These are phyloP conservation scores for Tribolium freemani DNA, from an alignment of 2,888 invertebrate genomes.

Conservation along the genomic window DNA sequence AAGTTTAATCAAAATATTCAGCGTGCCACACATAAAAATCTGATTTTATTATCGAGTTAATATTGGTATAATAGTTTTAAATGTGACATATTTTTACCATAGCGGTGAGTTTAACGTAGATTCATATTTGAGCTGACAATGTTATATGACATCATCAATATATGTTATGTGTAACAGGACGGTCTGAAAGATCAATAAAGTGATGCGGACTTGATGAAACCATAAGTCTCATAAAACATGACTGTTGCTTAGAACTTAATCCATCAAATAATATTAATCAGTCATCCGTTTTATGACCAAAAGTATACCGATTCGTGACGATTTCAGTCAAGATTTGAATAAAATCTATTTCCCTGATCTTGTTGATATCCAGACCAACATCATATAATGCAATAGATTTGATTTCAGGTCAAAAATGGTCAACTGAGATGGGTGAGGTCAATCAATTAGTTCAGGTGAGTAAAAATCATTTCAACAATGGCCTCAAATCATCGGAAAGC, in stretches of 20 bases:
- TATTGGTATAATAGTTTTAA: neutral
- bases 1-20: neutral
- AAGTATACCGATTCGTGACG: neutral
- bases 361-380: too few relatives aligned
- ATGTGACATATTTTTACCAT: neutral
- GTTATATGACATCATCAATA: constrained; percentile 26
- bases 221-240: constrained; percentile 12
- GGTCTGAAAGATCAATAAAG: constrained; percentile 17
- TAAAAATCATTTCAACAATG: neutral
- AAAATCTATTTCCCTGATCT: too few relatives aligned
- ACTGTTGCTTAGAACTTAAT: neutral
- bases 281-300: neutral
- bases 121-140: constrained; percentile 3
- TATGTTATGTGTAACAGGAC: constrained; percentile 2
- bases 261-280: neutral
- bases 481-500: neutral
- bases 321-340: too few relatives aligned
- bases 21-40: neutral
- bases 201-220: constrained; percentile 15
- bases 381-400: too few relatives aligned
- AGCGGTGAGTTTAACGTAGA: neutral
- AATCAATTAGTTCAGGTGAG: too few relatives aligned
- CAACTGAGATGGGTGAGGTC: too few relatives aligned
- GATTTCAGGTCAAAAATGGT: too few relatives aligned
- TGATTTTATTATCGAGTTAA: too few relatives aligned